phyloP scores from a whole-genome alignment of 2,797 vertebrate species.

The Rhincodon typus region DNA sequence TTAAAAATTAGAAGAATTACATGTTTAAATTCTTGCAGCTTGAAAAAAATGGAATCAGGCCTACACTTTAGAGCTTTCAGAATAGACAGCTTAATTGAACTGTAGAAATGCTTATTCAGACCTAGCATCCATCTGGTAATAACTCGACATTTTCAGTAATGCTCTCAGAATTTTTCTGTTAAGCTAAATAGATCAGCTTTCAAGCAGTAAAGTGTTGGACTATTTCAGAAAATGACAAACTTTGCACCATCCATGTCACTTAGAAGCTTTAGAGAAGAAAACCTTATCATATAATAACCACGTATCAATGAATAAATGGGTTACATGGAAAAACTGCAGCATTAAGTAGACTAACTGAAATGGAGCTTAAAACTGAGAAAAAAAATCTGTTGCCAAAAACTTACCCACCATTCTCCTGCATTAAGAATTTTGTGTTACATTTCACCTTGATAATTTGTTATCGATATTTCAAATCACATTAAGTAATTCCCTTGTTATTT shows the following conservation, averaged over 20 bases:
- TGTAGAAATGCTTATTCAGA: slow-evolving; percentile 1
- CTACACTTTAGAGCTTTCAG: neutral
- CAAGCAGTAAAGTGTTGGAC: neutral
- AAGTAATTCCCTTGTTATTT: neutral
- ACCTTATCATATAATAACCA: neutral
- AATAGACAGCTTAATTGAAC: neutral
- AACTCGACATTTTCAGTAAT: neutral
- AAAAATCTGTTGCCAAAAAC: neutral
- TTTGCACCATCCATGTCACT: neutral
- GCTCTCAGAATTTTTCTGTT: neutral
- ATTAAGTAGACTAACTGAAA: neutral
- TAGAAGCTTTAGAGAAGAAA: neutral
- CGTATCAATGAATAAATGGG: neutral
- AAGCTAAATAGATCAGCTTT: neutral
- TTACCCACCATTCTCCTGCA: neutral
- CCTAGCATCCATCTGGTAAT: neutral
- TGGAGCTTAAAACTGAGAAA: neutral
- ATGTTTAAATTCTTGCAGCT: neutral
- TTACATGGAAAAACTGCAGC: neutral
- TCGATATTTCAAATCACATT: neutral
- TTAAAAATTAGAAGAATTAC: neutral
- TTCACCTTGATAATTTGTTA: neutral
- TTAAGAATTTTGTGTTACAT: neutral
- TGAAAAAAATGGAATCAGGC: neutral
- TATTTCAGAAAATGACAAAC: neutral